Percentiles rank a stretch among this genome's conserved stretches.
These are phyloP conservation scores for Drosophila arizonae DNA, from an alignment of 1,140 invertebrate genomes.

Conservation along the genomic window DNA sequence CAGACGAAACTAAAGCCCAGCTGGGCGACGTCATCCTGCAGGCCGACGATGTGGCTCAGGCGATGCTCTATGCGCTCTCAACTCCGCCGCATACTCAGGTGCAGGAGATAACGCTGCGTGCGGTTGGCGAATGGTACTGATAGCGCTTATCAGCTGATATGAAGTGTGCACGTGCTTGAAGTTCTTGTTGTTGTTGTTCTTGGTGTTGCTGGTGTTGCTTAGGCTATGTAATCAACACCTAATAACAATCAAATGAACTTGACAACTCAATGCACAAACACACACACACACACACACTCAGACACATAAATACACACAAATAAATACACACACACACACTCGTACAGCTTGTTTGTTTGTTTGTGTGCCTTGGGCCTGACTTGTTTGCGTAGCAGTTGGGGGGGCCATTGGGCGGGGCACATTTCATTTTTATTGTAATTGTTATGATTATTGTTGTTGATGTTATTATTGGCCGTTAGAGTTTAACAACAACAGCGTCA, in stretches of 20 bases:
- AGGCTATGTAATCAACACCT: constrained; percentile 55
- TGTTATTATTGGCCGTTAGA: constrained; percentile 31
- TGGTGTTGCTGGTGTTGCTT: constrained; percentile 16
- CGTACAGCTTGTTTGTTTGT: background rate
- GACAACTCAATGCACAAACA: constrained; percentile 37
- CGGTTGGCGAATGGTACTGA: constrained; percentile 79
- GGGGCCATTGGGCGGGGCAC: constrained; percentile 3
- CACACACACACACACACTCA: background rate
- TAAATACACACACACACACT: background rate
- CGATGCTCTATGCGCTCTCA: constrained; percentile 85
- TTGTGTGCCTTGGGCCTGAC: background rate
- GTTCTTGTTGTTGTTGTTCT: constrained; percentile 15
- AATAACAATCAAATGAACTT: constrained; percentile 58
- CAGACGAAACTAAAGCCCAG: constrained; percentile 51
- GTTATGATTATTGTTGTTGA: constrained; percentile 48
- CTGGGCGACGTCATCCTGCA: constrained; percentile 72
- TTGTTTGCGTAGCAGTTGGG: background rate
- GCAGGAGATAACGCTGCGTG: constrained; percentile 79
- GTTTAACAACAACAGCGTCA: constrained; percentile 35
- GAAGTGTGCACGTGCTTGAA: constrained; percentile 15
- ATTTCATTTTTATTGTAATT: constrained; percentile 63
- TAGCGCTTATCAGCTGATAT: constrained; percentile 18
- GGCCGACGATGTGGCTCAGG: constrained; percentile 84
- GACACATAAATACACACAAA: background rate
- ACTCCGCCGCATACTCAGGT: constrained; percentile 87